phyloP scores from a whole-genome alignment of 1,140 invertebrate species.

The Vollenhovia emeryi region DNA sequence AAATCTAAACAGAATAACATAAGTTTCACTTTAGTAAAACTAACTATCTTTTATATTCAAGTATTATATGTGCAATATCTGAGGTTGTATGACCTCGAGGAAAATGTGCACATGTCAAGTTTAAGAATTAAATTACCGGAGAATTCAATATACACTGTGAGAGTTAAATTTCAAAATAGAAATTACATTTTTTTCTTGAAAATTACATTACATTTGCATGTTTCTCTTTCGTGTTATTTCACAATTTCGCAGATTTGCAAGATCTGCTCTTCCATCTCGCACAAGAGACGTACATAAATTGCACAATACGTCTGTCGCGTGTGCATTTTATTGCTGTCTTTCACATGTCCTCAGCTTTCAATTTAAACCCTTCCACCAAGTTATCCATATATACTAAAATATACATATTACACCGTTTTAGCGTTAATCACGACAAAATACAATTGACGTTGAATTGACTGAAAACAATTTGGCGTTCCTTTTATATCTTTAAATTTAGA shows the following conservation, averaged over 20 bases:
- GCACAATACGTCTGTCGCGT: neutral
- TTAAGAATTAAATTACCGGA: neutral
- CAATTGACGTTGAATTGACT: neutral
- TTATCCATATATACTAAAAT: neutral
- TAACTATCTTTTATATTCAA: too few species aligned
- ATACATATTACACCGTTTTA: neutral
- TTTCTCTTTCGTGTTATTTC: neutral
- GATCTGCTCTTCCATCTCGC: neutral
- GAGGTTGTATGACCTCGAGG: neutral
- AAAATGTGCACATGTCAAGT: neutral
- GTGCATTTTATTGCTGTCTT: constrained; percentile 19
- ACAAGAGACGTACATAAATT: constrained; percentile 22
- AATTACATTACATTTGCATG: neutral
- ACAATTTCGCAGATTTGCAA: constrained; percentile 14
- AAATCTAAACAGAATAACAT: neutral
- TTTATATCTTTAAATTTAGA: neutral
- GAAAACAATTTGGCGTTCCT: neutral
- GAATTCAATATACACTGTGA: neutral
- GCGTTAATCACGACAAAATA: neutral
- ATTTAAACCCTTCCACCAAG: neutral
- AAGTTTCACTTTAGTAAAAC: too few species aligned
- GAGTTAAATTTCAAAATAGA: neutral
- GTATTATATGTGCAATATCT: too few species aligned
- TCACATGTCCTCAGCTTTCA: neutral
- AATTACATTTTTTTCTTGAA: neutral